These are phyloP conservation scores for Corythornis cristatus DNA, from an alignment of 2,113 vertebrate genomes.

Conservation along the genomic window DNA sequence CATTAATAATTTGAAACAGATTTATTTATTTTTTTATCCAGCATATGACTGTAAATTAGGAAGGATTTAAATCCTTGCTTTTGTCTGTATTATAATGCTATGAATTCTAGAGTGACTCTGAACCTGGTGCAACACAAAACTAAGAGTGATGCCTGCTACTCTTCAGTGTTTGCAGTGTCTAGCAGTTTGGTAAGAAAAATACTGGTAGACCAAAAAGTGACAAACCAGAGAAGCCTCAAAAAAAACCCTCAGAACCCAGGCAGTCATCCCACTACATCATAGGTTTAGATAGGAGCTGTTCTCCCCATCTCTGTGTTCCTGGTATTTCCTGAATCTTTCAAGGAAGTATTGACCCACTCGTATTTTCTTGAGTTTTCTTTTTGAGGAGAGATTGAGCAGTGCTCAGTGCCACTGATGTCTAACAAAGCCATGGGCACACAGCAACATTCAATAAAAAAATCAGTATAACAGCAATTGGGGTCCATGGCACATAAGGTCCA, in stretches of 20 bases:
- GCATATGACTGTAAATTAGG: background rate
- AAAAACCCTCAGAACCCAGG: accelerated
- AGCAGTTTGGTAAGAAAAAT: background rate
- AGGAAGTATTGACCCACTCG: background rate
- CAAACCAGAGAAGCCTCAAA: background rate
- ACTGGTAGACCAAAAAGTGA: background rate
- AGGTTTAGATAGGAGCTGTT: background rate
- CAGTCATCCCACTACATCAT: background rate
- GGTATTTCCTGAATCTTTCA: background rate
- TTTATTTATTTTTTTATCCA: background rate
- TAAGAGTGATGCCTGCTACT: background rate
- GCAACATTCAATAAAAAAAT: background rate
- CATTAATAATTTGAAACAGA: background rate
- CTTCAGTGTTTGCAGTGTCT: background rate
- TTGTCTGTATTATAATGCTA: background rate
- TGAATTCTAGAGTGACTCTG: background rate
- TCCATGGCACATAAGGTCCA: background rate
- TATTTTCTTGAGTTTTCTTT: background rate
- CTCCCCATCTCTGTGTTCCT: background rate
- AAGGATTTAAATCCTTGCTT: background rate
- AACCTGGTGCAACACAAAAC: background rate
- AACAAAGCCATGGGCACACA: background rate
- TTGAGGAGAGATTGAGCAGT: background rate
- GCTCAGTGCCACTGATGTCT: background rate
- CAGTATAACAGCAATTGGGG: background rate